Evolutionary conservation across 2,113 vertebrate species (phyloP).

Genomic region (Ophiodon elongatus): DNA sequence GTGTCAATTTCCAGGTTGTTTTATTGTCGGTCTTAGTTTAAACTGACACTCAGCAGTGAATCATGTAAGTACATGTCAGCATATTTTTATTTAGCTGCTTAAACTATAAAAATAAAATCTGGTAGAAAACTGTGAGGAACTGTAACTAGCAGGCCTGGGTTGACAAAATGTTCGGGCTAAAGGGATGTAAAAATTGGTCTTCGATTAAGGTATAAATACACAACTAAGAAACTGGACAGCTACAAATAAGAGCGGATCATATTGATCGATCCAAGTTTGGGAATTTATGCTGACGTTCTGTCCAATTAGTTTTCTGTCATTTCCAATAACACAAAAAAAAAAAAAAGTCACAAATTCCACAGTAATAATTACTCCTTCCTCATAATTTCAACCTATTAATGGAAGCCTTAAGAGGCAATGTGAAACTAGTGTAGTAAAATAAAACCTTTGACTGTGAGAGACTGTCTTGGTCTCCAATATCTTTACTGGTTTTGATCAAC

Average conservation of each 20-base stretch:
- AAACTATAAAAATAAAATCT: neutral
- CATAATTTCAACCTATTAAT: neutral
- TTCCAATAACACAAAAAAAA: too few species aligned
- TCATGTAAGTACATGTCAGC: neutral
- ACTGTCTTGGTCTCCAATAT: too few species aligned
- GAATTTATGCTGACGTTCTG: too few species aligned
- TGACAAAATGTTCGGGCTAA: neutral
- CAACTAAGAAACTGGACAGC: neutral
- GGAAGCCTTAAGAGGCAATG: too few species aligned
- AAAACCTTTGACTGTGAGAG: neutral
- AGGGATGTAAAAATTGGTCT: neutral
- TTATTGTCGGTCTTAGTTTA: neutral
- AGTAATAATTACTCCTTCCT: neutral
- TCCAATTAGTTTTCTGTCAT: too few species aligned
- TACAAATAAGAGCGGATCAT: neutral
- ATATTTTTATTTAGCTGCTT: neutral
- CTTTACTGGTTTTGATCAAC: too few species aligned
- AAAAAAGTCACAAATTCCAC: neutral
- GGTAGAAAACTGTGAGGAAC: neutral
- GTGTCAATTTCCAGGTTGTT: neutral
- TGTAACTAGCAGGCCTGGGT: neutral
- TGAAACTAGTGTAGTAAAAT: neutral
- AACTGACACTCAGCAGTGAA: neutral
- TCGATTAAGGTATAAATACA: too few species aligned
- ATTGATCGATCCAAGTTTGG: neutral